phyloP scores from a whole-genome alignment of 1,140 invertebrate species.

The Pteromalus puparum region DNA sequence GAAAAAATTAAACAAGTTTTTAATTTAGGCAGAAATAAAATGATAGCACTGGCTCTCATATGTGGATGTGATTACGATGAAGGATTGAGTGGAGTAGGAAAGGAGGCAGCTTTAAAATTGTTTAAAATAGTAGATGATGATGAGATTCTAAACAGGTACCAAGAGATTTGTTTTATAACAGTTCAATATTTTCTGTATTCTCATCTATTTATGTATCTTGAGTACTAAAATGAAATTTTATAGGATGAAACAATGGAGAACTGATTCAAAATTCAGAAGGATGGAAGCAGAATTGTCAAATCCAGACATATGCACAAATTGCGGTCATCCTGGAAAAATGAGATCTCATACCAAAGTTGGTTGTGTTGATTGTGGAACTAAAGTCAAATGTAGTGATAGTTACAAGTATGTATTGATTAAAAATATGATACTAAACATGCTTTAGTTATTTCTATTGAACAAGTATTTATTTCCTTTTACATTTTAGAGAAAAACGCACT shows the following conservation, averaged over 20 bases:
- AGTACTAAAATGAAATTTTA: conserved; percentile 40
- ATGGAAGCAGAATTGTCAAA: conserved; percentile 75
- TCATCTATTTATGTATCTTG: conserved; percentile 5
- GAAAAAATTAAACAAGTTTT: conserved; percentile 76
- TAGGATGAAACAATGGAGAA: conserved; percentile 80
- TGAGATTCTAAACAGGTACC: conserved; percentile 78
- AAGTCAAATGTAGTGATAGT: conserved; percentile 77
- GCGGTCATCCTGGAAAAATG: conserved; percentile 81
- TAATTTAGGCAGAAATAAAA: conserved; percentile 85
- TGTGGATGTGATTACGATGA: conserved; percentile 92
- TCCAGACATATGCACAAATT: conserved; percentile 80
- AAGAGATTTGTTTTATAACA: conserved; percentile 29
- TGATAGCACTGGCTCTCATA: conserved; percentile 88
- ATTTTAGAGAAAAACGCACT: conserved; percentile 77
- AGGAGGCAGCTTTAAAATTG: conserved; percentile 85
- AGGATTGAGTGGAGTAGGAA: conserved; percentile 88
- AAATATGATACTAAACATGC: background rate
- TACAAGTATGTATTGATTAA: conserved; percentile 75
- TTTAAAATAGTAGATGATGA: conserved; percentile 79
- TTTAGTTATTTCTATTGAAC: background rate
- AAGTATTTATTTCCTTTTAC: conserved; percentile 49
- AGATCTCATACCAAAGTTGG: conserved; percentile 79
- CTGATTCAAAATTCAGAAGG: conserved; percentile 74
- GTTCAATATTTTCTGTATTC: background rate
- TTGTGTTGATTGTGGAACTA: conserved; percentile 79